These are phyloP conservation scores for Phrynocephalus guinanensis DNA, from an alignment of 2,797 vertebrate genomes.

Conservation along the genomic window DNA sequence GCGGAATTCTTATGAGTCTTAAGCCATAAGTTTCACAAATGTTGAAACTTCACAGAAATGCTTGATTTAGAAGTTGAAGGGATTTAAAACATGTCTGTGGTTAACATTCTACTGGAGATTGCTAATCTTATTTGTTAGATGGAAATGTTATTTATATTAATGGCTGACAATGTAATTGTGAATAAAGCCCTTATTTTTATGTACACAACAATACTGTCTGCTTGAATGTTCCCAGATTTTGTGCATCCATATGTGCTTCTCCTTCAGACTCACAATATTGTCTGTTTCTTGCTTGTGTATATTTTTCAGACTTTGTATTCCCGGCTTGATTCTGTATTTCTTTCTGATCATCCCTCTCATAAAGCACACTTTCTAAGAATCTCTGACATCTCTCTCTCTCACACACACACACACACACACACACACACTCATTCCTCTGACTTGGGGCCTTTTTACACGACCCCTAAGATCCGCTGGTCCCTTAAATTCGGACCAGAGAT, in stretches of 20 bases:
- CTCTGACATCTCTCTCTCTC: no score
- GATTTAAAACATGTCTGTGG: not conserved
- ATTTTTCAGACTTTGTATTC: no score
- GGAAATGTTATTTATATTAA: not conserved
- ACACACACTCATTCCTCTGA: no score
- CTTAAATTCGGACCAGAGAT: no score
- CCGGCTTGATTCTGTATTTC: no score
- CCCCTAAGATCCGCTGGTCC: no score
- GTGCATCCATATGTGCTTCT: not conserved
- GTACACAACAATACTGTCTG: not conserved
- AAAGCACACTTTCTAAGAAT: no score
- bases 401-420: no score
- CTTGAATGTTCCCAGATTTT: not conserved
- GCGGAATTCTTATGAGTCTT: not conserved
- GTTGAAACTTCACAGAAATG: not conserved
- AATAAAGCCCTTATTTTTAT: conserved; percentile 23
- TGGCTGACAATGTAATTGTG: not conserved
- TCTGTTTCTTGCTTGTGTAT: no score
- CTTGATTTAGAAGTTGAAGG: not conserved
- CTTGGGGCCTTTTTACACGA: no score
- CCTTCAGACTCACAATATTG: no score
- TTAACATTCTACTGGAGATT: not conserved
- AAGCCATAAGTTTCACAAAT: not conserved
- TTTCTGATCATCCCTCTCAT: no score
- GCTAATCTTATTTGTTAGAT: not conserved